Base-by-base conservation (phyloP, 2,797 vertebrate species). In the Lerista edwardsae region DNA sequence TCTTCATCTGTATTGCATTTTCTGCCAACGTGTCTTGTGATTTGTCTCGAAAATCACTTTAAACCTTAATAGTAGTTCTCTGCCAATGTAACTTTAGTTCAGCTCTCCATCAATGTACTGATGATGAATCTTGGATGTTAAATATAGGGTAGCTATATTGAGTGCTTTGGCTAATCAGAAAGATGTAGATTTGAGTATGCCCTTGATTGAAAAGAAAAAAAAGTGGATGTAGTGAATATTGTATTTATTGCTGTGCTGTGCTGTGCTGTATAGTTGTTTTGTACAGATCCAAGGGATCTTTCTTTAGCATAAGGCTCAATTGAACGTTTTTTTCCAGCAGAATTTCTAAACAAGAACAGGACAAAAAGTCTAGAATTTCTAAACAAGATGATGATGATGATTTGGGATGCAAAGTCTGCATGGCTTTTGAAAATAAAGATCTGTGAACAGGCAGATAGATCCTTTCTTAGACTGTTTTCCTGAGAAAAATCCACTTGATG, bases 171-270 rank as follows among this genome's bases (percentile, higher is more conserved):
- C 81, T 75, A 81, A 86, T 64, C 75, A 78, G 23, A 77, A 1
- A 80, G 79, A 73, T 14, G 6, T 47, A 80, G 83, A 79, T 88
- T 85, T 81, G 29, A 84, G 10, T 81, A 68, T 75, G 89, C 80
- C 15, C 25, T 85, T 91, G n/a, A 62, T 83, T 82, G 8, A 80
- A 0, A 67, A 2, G 1, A 39, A 29, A 29, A 76, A 84, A 84
- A 82, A 9, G n/a, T 21, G 21, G 79, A 68, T 10, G 51, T 21
- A 14, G 47, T 31, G 27, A 44, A n/a, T 78, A 27, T 2, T 3
- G 8, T 11, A 19, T 64, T 62, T n/a, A 44, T 17, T 65, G 27
- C 65, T n/a, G 39, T 51, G 36, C 29, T 59, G 29, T 74, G n/a
- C 5, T 83, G 4, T 7, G 4, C 41, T 4, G 41, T 44, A 75